These are phyloP conservation scores for Tichodroma muraria DNA, from an alignment of 2,113 vertebrate species.

Conservation along the genomic window DNA sequence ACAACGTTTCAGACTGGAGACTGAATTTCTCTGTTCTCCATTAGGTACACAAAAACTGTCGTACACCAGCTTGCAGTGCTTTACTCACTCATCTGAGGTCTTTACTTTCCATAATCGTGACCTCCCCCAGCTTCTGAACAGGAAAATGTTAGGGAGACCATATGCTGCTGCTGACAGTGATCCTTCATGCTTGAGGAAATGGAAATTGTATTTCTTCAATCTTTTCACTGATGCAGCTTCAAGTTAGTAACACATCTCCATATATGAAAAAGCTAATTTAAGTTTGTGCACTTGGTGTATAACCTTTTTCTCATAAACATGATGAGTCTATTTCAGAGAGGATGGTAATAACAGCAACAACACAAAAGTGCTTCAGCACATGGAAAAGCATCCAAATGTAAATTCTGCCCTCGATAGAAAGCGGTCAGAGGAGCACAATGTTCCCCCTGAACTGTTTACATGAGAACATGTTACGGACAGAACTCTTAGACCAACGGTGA, in stretches of 20 bases:
- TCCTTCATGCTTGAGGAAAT: not conserved
- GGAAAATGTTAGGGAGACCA: not conserved
- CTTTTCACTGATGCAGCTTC: not conserved
- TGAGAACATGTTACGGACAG: not conserved
- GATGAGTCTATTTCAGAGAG: not conserved
- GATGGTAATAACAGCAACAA: not conserved
- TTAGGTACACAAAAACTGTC: not conserved
- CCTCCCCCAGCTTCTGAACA: not conserved
- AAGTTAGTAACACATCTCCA: not conserved
- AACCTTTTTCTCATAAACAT: not conserved
- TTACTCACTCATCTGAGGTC: not conserved
- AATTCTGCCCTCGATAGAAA: not conserved
- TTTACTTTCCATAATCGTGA: not conserved
- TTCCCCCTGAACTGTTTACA: not conserved
- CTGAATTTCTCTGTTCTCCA: not conserved
- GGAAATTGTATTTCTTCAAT: not conserved
- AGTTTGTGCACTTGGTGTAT: not conserved
- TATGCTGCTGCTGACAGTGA: not conserved
- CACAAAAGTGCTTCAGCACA: not conserved
- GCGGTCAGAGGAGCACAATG: not conserved
- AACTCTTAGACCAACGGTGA: not conserved
- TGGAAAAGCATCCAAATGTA: fast-evolving
- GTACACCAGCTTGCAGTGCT: not conserved
- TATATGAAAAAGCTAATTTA: not conserved
- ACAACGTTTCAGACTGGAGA: not conserved